These are phyloP conservation scores for Antennarius maculatus DNA, from an alignment of 2,797 vertebrate species.

Conservation along the genomic window DNA sequence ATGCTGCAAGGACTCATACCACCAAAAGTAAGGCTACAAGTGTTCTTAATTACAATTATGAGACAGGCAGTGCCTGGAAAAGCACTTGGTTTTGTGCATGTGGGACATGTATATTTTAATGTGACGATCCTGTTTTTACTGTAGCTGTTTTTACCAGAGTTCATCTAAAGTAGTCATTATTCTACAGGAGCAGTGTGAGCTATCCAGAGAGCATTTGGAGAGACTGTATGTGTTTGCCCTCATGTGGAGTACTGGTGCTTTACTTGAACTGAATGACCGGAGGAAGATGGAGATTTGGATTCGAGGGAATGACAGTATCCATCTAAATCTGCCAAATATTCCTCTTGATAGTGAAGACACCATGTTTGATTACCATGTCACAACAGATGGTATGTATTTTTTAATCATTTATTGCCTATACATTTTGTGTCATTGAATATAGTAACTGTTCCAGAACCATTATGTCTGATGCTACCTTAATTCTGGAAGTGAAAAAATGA, in stretches of 20 bases:
- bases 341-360: slow-evolving; percentile 80
- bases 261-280: slow-evolving; percentile 88
- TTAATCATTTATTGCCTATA: slow-evolving; percentile 16
- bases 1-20: slow-evolving; percentile 94
- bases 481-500: neutral
- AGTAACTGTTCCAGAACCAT: neutral
- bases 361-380: slow-evolving; percentile 92
- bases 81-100: too few relatives aligned
- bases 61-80: neutral
- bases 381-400: slow-evolving; percentile 81
- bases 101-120: neutral
- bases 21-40: slow-evolving; percentile 79
- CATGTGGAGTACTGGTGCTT: slow-evolving; percentile 94
- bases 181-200: slow-evolving; percentile 88
- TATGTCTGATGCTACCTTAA: neutral
- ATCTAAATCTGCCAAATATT: slow-evolving; percentile 85
- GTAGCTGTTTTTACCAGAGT: neutral
- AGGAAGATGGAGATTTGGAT: slow-evolving; percentile 90
- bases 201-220: slow-evolving; percentile 84
- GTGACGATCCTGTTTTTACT: neutral
- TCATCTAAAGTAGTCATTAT: slow-evolving; percentile 3
- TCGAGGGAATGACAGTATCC: slow-evolving; percentile 73
- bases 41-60: neutral
- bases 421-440: slow-evolving; percentile 7
- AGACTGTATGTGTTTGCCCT: slow-evolving; percentile 91